Evolutionary conservation across 2,113 vertebrate genomes (phyloP).

Genomic region (Ptyas mucosa): DNA sequence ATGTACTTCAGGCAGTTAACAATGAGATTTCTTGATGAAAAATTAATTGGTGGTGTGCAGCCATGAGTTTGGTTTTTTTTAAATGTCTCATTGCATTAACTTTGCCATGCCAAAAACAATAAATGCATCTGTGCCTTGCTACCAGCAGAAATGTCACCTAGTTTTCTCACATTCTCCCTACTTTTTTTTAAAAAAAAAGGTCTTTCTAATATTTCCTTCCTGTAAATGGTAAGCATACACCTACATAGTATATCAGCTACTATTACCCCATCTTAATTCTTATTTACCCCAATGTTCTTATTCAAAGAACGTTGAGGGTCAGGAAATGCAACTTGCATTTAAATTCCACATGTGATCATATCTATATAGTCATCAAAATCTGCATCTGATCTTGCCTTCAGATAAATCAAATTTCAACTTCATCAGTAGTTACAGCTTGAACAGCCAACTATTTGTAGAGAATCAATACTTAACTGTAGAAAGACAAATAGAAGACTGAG

Average conservation of each 20-base stretch:
- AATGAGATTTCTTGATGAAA: constrained; percentile 21
- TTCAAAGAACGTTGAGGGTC: neutral
- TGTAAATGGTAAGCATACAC: constrained; percentile 20
- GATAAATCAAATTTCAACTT: neutral
- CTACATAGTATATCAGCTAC: accelerated
- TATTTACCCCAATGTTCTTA: too few species aligned
- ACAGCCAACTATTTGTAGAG: neutral
- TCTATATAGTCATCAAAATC: neutral
- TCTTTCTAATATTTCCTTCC: neutral
- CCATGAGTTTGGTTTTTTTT: neutral
- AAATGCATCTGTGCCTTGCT: constrained; percentile 27
- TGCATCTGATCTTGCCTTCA: neutral
- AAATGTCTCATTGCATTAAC: constrained; percentile 35
- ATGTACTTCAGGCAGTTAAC: neutral
- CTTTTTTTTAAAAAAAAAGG: constrained; percentile 4
- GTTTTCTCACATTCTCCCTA: neutral
- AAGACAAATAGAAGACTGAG: neutral
- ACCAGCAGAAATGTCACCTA: constrained; percentile 36
- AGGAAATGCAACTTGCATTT: neutral
- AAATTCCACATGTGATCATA: neutral
- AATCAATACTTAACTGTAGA: neutral
- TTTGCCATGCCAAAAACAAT: constrained; percentile 24
- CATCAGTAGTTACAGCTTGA: neutral
- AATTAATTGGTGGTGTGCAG: neutral
- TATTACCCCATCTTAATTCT: neutral